A percentile compares a stretch with the other conserved stretches of the same genome.
These are phyloP conservation scores for Crambe crambe DNA, from an alignment of 37 sponge, comb jelly and placozoan species.

Conservation along the genomic window DNA sequence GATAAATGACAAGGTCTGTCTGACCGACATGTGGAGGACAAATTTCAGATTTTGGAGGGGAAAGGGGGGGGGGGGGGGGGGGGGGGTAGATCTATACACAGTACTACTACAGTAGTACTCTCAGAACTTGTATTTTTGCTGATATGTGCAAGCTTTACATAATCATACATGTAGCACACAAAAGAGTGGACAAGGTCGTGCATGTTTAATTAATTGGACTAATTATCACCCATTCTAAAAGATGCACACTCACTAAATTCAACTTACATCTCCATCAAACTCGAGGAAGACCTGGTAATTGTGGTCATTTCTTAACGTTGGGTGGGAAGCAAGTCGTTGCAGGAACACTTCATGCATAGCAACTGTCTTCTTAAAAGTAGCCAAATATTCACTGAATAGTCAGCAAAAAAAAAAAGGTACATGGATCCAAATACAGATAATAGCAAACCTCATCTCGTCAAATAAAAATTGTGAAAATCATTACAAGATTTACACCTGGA, in stretches of 20 bases:
- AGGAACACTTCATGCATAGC: conserved; percentile 98
- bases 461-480: neutral
- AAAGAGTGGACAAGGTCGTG: no score
- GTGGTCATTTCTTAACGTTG: conserved; percentile 75
- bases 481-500: conserved; percentile 46
- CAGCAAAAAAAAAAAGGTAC: neutral
- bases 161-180: no score
- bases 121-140: neutral
- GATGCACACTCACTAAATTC: no score
- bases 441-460: no score
- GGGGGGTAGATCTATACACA: neutral
- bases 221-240: no score
- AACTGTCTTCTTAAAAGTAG: conserved; percentile 98
- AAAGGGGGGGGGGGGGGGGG: no score
- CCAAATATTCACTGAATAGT: conserved; percentile 88
- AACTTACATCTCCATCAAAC: conserved; percentile 91
- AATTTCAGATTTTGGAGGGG: no score
- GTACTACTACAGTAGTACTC: neutral
- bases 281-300: conserved; percentile 93
- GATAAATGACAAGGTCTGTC: neutral
- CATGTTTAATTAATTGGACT: no score
- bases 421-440: no score
- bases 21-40: no score
- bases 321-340: conserved; percentile 85
- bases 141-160: no score